Evolutionary conservation across 2,888 invertebrate species (phyloP).

Genomic region (Vesta saturnalis): DNA sequence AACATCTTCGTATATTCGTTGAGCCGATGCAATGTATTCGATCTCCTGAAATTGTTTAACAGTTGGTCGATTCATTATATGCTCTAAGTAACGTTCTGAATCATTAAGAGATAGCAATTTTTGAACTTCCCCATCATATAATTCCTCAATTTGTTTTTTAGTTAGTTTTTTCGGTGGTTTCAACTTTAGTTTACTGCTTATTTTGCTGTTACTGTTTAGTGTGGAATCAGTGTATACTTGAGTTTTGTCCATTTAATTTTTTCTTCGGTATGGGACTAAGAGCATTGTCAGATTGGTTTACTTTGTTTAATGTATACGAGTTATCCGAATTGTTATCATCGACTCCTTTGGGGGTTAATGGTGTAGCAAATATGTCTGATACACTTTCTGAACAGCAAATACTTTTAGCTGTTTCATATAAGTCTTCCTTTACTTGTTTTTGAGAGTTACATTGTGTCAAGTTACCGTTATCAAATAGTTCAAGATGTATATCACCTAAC

Average conservation of each 20-base stretch:
- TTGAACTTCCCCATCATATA: slow-evolving; percentile 52
- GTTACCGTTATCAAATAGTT: slow-evolving; percentile 23
- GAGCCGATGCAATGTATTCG: slow-evolving; percentile 50
- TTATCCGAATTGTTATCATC: no score
- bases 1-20: slow-evolving; percentile 51
- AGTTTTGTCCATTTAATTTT: slow-evolving; percentile 15
- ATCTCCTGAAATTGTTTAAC: slow-evolving; percentile 51
- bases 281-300: background rate
- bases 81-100: slow-evolving; percentile 47
- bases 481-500: slow-evolving; percentile 27
- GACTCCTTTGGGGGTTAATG: no score
- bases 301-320: no score
- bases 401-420: background rate
- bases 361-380: no score
- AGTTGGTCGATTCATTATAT: slow-evolving; percentile 52
- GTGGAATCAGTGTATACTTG: background rate
- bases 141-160: slow-evolving; percentile 50
- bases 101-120: slow-evolving; percentile 47
- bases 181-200: slow-evolving; percentile 32
- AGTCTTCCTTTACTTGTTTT: no score
- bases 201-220: background rate
- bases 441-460: no score
- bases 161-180: slow-evolving; percentile 49
- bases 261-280: background rate
- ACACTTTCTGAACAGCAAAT: no score